Evolutionary conservation across 2,797 vertebrate genomes (phyloP).

Genomic region (Falco novaeseelandiae): DNA sequence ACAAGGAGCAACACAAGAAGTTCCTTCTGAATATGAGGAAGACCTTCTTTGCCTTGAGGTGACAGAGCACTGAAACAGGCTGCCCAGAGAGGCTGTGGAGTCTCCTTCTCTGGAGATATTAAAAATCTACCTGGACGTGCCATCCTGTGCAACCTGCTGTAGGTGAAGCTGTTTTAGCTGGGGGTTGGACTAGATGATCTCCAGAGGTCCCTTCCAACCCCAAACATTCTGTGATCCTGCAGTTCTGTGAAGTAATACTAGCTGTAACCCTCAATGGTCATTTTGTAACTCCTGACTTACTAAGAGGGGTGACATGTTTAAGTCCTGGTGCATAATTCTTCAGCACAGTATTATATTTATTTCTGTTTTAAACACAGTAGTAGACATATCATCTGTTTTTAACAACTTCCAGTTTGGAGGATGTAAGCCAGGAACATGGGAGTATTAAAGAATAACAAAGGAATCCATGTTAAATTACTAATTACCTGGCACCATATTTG

Average conservation of each 20-base stretch:
- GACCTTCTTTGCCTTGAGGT: no score
- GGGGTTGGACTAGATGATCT: no score
- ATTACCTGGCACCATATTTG: constrained; percentile 40
- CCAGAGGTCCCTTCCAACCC: no score
- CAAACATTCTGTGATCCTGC: no score
- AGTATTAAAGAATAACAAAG: constrained; percentile 36
- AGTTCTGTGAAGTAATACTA: neutral
- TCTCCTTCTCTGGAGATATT: no score
- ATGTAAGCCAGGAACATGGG: constrained; percentile 32
- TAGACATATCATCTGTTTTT: neutral
- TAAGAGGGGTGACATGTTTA: constrained; percentile 20
- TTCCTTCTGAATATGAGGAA: no score
- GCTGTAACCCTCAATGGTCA: neutral
- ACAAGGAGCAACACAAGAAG: no score
- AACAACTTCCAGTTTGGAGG: constrained; percentile 30
- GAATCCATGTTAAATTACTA: constrained; percentile 40
- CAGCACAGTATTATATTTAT: constrained; percentile 17
- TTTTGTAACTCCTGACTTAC: neutral
- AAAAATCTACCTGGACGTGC: no score
- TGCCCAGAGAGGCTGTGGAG: no score
- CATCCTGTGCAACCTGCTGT: no score
- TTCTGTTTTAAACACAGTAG: constrained; percentile 30
- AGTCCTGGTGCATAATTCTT: constrained; percentile 1
- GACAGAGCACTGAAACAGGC: no score
- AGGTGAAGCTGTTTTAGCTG: no score